These are phyloP conservation scores for Phalanger gymnotis DNA, from an alignment of 2,797 vertebrate genomes.

Conservation along the genomic window DNA sequence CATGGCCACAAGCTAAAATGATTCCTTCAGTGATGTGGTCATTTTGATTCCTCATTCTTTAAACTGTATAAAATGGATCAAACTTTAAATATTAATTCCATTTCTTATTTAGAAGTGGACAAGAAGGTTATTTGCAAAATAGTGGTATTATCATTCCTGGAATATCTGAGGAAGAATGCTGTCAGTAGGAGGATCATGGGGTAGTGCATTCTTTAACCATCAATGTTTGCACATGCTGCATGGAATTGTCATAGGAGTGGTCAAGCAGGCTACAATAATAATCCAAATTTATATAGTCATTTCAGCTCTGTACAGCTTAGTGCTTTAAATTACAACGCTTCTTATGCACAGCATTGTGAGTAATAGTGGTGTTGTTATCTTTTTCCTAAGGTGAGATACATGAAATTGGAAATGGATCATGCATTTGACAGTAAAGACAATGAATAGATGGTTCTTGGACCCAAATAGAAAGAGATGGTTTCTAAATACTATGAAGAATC, in stretches of 20 bases:
- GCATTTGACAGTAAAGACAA: not conserved
- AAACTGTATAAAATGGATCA: not conserved
- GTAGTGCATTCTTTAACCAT: not conserved
- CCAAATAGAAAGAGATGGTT: not conserved
- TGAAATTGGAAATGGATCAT: not conserved
- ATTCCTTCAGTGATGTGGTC: too few relatives aligned
- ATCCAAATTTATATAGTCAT: not conserved
- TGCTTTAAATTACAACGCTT: not conserved
- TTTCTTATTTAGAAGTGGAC: not conserved
- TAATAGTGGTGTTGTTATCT: not conserved
- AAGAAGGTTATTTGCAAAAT: not conserved
- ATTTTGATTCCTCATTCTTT: not conserved
- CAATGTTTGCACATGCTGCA: not conserved
- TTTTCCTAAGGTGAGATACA: not conserved
- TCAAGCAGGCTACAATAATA: not conserved
- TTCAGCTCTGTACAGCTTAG: not conserved
- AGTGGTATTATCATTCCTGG: not conserved
- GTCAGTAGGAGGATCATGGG: not conserved
- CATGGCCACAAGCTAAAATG: not conserved
- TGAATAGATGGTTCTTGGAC: not conserved
- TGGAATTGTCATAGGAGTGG: not conserved
- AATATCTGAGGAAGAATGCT: not conserved
- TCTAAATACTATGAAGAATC: not conserved
- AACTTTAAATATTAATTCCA: not conserved
- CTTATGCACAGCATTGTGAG: not conserved